Conservation (phyloP, 2,888 invertebrate species). For the Synergus itoensis region DNA sequence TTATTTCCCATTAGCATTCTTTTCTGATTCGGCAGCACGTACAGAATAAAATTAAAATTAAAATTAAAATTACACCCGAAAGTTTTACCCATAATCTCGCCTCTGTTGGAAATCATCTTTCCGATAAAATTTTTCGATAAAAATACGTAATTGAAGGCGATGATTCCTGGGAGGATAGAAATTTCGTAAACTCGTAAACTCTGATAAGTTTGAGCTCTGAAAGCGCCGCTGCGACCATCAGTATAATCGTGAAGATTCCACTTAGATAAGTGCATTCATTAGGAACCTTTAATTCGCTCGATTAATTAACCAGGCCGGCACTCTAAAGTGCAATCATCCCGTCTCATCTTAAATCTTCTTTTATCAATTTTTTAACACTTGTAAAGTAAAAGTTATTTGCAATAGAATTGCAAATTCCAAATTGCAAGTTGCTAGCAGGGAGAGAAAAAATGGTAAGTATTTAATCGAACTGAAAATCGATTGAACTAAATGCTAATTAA, state of each 20-base stretch:
- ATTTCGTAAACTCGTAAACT: conserved; percentile 28
- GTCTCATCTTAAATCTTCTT: neutral
- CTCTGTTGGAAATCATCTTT: neutral
- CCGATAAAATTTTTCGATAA: neutral
- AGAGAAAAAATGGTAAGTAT: too few species aligned
- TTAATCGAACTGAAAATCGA: too few species aligned
- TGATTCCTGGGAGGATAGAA: conserved; percentile 10
- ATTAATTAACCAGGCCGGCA: conserved; percentile 46
- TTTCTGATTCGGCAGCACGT: neutral
- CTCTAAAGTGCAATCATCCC: neutral
- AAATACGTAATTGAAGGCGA: neutral
- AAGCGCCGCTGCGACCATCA: conserved; percentile 34
- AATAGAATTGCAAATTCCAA: too few species aligned
- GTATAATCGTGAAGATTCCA: conserved; percentile 50
- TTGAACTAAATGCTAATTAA: too few species aligned
- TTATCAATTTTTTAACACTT: neutral
- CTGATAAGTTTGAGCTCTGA: conserved; percentile 33
- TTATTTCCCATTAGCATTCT: neutral
- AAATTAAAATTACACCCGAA: neutral
- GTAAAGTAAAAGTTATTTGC: neutral
- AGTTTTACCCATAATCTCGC: neutral
- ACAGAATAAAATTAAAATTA: neutral
- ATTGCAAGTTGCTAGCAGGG: too few species aligned
- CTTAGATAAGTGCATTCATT: conserved; percentile 51
- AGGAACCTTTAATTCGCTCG: conserved; percentile 45